Base-by-base conservation (phyloP, 2,797 vertebrate species). In the Manis crassicaudata region DNA sequence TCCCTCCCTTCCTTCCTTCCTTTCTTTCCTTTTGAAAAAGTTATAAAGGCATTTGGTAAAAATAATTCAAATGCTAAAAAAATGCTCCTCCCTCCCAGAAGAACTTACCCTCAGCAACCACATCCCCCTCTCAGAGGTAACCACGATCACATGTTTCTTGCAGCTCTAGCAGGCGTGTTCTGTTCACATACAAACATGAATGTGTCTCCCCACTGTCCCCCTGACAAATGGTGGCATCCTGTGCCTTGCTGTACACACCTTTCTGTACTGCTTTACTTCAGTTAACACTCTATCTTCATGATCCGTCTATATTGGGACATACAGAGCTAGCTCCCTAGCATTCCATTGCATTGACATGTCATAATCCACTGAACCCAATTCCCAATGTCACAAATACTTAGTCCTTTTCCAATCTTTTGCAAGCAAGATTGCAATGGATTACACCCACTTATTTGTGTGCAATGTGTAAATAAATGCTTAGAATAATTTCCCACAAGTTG, bases 11-110 rank as follows among this genome's bases (percentile, higher is more conserved):
- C 29, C 32, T 5, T 35, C 7, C 16, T 50, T 29, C n/a, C 46
- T 37, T 60, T 18, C 4, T 67, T 82, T 87, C 23, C 32, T 88
- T 92, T 75, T 50, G 17, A 32, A 94, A 95, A 95, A 81, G 21
- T 60, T 25, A 85, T n/a, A 60, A 2, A 73, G 43, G 37, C 23
- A 73, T n/a, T n/a, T 40, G 54, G 27, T 67, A 56, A 81, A 86
- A n/a, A 37, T 58, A 50, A 60, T 25, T 52, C 12, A n/a, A 35
- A 67, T 32, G 40, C 25, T 43, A 25, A 52, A 32, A 60, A 46
- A n/a, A 50, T 52, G 25, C 12, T 11, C 46, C n/a, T 32, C 20
- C 25, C 27, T 76, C 68, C 75, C 32, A 3, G 14, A 35, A 21
- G 37, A 65, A 13, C 7, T 0, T 43, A n/a, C 56, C 27, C 16